Percentiles rank a stretch among this genome's conserved stretches.
Evolutionary conservation across 1,140 invertebrate genomes (phyloP).

Genomic region (Rhyzopertha dominica): DNA sequence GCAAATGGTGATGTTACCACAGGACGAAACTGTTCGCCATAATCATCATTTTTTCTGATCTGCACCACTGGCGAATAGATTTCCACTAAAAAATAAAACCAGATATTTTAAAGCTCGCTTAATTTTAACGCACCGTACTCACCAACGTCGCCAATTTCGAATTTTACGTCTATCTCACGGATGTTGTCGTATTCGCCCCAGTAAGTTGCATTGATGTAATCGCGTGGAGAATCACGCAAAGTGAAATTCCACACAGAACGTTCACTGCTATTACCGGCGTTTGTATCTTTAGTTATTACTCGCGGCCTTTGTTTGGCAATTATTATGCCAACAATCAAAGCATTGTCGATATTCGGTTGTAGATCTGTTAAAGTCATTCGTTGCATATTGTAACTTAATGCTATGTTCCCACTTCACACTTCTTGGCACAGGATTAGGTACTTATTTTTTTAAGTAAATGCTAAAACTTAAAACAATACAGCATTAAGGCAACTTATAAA

Average conservation of each 20-base stretch:
- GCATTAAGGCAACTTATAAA: too few species aligned
- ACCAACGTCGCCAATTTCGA: constrained; percentile 62
- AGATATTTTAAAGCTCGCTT: constrained; percentile 7
- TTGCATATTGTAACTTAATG: too few species aligned
- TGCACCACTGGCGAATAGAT: constrained; percentile 55
- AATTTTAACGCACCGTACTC: constrained; percentile 23
- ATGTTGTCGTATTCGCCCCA: constrained; percentile 61
- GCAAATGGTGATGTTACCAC: constrained; percentile 56
- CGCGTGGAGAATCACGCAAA: constrained; percentile 58
- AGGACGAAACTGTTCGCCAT: constrained; percentile 56
- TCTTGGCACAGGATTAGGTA: too few species aligned
- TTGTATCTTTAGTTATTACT: constrained; percentile 22
- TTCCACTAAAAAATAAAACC: constrained; percentile 51
- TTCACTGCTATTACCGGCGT: constrained; percentile 13
- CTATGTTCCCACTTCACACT: too few species aligned
- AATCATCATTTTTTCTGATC: constrained; percentile 49
- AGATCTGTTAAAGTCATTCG: constrained; percentile 30
- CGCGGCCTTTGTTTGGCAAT: constrained; percentile 38
- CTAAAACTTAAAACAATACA: too few species aligned
- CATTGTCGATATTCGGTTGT: constrained; percentile 30
- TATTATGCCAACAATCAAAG: constrained; percentile 36
- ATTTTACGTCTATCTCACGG: constrained; percentile 51
- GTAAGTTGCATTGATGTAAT: constrained; percentile 63
- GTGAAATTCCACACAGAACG: constrained; percentile 65
- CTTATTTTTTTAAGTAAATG: too few species aligned